Conservation (phyloP, 1,140 invertebrate species). For the Cotesia glomerata region DNA sequence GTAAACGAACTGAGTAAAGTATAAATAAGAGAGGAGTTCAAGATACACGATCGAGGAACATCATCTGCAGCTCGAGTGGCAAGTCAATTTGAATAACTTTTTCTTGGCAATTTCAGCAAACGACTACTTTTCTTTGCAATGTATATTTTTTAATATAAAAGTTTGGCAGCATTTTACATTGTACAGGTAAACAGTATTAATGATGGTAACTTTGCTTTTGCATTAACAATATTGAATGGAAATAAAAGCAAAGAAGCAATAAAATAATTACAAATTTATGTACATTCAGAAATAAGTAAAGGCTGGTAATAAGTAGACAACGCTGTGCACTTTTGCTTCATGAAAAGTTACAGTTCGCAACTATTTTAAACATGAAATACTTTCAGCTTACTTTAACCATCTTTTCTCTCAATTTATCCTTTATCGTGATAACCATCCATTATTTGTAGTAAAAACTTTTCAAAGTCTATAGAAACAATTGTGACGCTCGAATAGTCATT, state of each 20-base stretch:
- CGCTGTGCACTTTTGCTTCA: neutral
- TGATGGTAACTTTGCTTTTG: neutral
- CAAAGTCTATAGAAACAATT: constrained; percentile 8
- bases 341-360: no score
- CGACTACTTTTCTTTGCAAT: neutral
- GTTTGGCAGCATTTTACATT: no score
- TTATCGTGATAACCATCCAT: neutral
- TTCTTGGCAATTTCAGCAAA: neutral
- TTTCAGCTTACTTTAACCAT: neutral
- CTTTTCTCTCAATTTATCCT: neutral
- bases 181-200: no score
- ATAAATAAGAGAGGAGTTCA: constrained; percentile 6
- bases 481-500: constrained; percentile 14
- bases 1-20: constrained; percentile 1
- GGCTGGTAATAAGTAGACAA: neutral
- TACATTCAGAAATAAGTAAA: neutral
- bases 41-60: constrained; percentile 1
- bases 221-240: neutral
- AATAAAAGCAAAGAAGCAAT: neutral
- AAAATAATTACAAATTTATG: neutral
- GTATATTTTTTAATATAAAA: neutral
- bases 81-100: neutral
- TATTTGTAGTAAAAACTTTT: constrained; percentile 17
- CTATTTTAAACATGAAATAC: neutral
- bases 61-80: constrained; percentile 7